Conservation (phyloP, 2,888 invertebrate genomes). For the Latrodectus hesperus region DNA sequence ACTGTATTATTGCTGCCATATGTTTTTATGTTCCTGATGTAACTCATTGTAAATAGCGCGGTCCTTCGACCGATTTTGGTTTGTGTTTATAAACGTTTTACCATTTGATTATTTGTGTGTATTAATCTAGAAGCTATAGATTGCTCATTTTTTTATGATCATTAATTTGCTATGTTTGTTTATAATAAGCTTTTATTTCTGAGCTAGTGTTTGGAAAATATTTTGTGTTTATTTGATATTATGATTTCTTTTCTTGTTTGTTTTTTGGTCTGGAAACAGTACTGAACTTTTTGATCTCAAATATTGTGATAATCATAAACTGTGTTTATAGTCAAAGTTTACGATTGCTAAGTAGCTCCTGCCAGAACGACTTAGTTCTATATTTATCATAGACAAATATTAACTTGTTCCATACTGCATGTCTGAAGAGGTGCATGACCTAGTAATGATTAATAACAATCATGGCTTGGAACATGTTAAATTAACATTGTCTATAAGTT, state of each 20-base stretch:
- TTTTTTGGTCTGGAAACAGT: background rate
- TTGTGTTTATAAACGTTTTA: background rate
- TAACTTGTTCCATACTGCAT: no score
- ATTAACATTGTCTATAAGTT: no score
- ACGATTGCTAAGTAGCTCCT: no score
- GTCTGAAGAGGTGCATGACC: no score
- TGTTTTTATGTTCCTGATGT: constrained; percentile 24
- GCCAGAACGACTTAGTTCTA: no score
- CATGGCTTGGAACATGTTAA: no score
- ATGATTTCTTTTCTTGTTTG: background rate
- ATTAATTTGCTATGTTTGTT: background rate
- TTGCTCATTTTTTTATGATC: background rate
- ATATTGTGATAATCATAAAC: constrained; percentile 35
- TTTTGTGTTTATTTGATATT: background rate
- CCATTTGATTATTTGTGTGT: background rate
- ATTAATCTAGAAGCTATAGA: background rate
- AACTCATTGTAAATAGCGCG: background rate
- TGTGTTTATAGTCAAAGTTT: constrained; percentile 41
- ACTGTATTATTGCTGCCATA: constrained; percentile 35
- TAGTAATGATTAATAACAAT: no score
- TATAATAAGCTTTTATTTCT: background rate
- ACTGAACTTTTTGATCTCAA: constrained; percentile 37
- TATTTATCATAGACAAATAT: no score
- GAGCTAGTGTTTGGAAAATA: no score
- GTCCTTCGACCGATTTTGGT: background rate